Conservation (phyloP, 2,113 vertebrate species). For the Actinemys pallida region DNA sequence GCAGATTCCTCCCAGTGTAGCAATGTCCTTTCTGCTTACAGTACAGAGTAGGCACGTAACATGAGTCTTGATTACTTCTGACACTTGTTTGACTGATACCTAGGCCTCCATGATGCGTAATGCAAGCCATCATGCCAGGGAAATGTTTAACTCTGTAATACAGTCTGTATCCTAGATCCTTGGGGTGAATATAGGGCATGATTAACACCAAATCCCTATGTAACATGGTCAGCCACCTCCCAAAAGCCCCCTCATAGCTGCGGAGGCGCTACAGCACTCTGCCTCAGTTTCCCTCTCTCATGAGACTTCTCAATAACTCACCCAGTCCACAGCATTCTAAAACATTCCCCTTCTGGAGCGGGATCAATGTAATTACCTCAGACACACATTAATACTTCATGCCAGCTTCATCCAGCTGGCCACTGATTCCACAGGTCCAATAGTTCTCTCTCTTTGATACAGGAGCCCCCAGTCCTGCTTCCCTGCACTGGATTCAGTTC, state of each 20-base stretch:
- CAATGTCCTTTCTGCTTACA: neutral
- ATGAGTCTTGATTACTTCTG: rapidly evolving
- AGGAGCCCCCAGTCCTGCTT: neutral
- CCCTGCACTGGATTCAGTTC: neutral
- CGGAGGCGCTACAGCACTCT: too few relatives aligned
- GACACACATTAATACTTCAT: neutral
- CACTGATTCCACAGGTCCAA: neutral
- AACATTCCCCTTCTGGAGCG: neutral
- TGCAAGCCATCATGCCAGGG: neutral
- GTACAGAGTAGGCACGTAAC: neutral
- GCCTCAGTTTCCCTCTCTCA: too few relatives aligned
- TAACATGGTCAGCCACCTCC: too few relatives aligned
- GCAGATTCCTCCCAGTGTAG: neutral
- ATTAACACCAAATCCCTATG: neutral
- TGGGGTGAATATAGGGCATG: neutral
- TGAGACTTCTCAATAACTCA: neutral
- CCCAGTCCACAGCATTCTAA: neutral
- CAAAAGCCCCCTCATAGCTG: too few relatives aligned
- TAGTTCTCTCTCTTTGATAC: neutral
- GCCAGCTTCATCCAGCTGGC: too few relatives aligned
- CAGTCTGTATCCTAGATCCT: neutral
- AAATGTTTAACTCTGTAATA: neutral
- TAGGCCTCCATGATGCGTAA: neutral
- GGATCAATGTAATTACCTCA: neutral
- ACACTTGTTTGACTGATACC: neutral